These are phyloP conservation scores for Microtus richardsoni DNA, from an alignment of 2,113 vertebrate genomes.

Conservation along the genomic window DNA sequence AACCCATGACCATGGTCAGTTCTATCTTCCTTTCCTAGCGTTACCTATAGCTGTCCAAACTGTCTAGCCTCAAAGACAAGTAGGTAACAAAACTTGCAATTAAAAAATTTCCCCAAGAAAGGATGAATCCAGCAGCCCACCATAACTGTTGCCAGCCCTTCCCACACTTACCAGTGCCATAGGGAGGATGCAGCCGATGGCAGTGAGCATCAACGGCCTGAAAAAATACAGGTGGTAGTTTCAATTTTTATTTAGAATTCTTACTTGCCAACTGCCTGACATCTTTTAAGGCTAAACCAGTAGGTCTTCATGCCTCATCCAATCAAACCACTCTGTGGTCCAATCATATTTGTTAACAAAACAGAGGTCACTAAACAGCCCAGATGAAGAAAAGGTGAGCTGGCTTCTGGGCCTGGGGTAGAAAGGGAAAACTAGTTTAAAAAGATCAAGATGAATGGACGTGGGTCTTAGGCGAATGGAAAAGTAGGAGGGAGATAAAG, in stretches of 20 bases:
- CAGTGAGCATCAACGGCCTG: constrained; percentile 85
- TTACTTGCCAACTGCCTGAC: constrained; percentile 83
- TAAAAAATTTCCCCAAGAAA: constrained; percentile 56
- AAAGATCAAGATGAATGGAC: constrained; percentile 61
- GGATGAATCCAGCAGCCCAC: constrained; percentile 79
- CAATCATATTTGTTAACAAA: constrained; percentile 63
- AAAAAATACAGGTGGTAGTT: constrained; percentile 86
- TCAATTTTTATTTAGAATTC: constrained; percentile 84
- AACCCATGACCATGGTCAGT: neutral
- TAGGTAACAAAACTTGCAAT: constrained; percentile 64
- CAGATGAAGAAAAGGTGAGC: constrained; percentile 52
- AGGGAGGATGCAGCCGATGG: constrained; percentile 82
- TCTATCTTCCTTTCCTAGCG: constrained; percentile 24
- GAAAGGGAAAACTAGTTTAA: constrained; percentile 35
- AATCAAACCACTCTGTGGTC: constrained; percentile 61
- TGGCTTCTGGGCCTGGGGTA: neutral
- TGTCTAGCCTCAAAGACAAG: constrained; percentile 23
- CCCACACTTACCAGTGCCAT: constrained; percentile 84
- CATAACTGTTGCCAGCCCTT: constrained; percentile 79
- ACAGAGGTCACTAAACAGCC: constrained; percentile 45
- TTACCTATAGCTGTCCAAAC: constrained; percentile 25
- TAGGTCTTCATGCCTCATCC: constrained; percentile 66
- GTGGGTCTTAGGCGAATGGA: neutral
- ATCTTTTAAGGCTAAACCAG: constrained; percentile 74
- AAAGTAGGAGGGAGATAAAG: neutral